phyloP scores from a whole-genome alignment of 2,797 vertebrate genomes.

The Esox lucius region DNA sequence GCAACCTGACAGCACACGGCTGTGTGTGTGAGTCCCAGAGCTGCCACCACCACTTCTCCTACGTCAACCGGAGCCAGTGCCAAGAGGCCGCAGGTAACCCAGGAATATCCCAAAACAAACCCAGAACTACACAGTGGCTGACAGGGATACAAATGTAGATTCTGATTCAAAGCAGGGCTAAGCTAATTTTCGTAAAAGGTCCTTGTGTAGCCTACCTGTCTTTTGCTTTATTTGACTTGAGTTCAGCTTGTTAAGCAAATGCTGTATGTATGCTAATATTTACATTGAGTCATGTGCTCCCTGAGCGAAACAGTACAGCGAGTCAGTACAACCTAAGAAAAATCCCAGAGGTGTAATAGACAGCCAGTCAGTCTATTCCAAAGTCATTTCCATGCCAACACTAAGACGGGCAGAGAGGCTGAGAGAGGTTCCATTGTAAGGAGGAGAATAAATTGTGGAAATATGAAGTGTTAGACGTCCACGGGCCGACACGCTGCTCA shows the following conservation, averaged over 20 bases:
- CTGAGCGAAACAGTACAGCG: neutral
- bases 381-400: constrained; percentile 4
- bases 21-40: constrained; percentile 78
- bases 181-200: constrained; percentile 14
- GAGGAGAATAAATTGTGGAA: neutral
- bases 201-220: constrained; percentile 2
- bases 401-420: neutral
- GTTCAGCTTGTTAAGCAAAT: constrained; percentile 11
- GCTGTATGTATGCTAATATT: neutral
- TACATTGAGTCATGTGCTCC: neutral
- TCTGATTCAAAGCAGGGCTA: neutral
- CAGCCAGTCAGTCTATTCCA: neutral
- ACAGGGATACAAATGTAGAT: neutral
- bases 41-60: constrained; percentile 77
- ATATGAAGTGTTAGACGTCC: neutral
- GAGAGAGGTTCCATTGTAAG: neutral
- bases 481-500: neutral
- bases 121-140: neutral
- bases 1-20: constrained; percentile 77
- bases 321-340: neutral
- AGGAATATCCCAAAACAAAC: constrained; percentile 7
- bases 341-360: neutral
- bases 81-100: constrained; percentile 75
- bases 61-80: constrained; percentile 79
- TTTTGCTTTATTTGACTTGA: constrained; percentile 22